phyloP scores from a whole-genome alignment of 2,888 invertebrate genomes.

The Seira musarum region DNA sequence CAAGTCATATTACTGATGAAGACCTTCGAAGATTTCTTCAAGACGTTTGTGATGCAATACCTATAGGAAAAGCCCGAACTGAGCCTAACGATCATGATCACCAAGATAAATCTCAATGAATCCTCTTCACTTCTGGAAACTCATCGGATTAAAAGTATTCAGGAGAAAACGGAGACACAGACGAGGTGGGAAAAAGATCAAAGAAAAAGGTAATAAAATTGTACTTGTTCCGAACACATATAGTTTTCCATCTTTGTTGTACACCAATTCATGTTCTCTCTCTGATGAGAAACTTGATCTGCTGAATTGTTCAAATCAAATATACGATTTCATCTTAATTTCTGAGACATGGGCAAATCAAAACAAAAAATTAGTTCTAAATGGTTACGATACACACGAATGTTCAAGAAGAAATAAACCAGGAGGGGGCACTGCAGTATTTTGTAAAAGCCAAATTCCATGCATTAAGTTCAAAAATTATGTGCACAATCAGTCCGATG shows the following conservation, averaged over 20 bases:
- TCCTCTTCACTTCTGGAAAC: slow-evolving; percentile 10
- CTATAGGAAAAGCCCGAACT: no score
- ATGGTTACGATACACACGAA: neutral
- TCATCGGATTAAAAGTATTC: slow-evolving; percentile 12
- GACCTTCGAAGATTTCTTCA: no score
- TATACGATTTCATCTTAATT: slow-evolving; percentile 2
- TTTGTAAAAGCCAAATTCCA: neutral
- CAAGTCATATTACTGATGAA: no score
- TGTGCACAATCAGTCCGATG: neutral
- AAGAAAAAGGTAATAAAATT: neutral
- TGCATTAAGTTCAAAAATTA: slow-evolving; percentile 14
- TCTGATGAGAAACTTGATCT: slow-evolving; percentile 16
- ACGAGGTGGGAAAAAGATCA: neutral
- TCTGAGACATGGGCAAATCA: slow-evolving; percentile 2
- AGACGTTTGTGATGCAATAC: no score
- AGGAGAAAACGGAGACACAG: slow-evolving; percentile 17
- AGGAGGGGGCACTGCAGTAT: slow-evolving; percentile 9
- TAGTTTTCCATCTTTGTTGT: slow-evolving; percentile 6
- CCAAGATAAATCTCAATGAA: no score
- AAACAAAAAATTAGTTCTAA: neutral
- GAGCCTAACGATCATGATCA: no score
- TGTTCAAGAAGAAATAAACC: neutral
- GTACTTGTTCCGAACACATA: slow-evolving; percentile 13
- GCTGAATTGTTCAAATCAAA: neutral
- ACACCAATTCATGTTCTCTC: slow-evolving; percentile 32